Percentiles rank a stretch among this genome's conserved stretches.
These are phyloP conservation scores for Seira ritae DNA, from an alignment of 2,888 invertebrate species.

Conservation along the genomic window DNA sequence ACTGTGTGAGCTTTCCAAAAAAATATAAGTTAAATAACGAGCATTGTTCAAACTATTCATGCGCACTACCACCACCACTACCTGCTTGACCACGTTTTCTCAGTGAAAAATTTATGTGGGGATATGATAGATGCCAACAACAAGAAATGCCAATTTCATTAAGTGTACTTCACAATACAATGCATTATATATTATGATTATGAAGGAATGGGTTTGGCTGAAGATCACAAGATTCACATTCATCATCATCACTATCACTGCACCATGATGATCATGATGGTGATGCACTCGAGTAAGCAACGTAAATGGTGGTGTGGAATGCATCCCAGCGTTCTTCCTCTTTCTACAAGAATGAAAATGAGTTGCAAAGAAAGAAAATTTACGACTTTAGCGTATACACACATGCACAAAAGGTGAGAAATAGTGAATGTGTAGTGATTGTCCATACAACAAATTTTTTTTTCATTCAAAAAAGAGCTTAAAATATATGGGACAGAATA, in stretches of 20 bases:
- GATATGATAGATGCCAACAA: background rate
- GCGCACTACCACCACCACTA: background rate
- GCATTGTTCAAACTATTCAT: background rate
- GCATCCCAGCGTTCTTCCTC: background rate
- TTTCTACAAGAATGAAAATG: background rate
- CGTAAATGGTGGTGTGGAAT: background rate
- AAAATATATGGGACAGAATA: background rate
- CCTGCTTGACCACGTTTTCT: background rate
- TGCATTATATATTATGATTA: background rate
- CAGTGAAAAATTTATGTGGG: background rate
- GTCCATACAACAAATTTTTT: background rate
- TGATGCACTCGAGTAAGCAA: background rate
- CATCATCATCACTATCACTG: background rate
- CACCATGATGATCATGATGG: background rate
- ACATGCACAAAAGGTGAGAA: background rate
- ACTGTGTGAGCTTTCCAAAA: background rate
- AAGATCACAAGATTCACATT: background rate
- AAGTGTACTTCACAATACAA: background rate
- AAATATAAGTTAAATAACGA: background rate
- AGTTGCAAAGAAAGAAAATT: background rate
- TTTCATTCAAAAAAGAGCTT: background rate
- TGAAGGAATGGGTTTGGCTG: background rate
- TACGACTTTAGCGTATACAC: background rate
- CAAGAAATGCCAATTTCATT: background rate
- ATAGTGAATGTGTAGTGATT: background rate